A percentile compares a stretch with the other conserved stretches of the same genome.
Evolutionary conservation across 2,888 invertebrate species (phyloP).

Genomic region (Allolobophora icterica): DNA sequence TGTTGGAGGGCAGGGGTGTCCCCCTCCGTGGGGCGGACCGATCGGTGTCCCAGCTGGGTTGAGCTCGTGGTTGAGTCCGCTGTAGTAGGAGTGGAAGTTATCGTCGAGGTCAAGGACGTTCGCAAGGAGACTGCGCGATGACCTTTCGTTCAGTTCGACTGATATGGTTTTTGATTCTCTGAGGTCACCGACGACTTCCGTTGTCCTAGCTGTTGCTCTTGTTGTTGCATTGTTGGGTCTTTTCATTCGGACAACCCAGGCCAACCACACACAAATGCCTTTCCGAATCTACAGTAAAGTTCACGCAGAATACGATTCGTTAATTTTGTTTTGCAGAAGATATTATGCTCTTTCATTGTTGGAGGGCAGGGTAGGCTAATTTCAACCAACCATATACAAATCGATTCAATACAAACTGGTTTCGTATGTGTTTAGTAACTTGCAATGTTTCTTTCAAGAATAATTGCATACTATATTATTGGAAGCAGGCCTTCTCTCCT

Average conservation of each 20-base stretch:
- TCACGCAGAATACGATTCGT: background rate
- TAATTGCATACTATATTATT: too few species aligned
- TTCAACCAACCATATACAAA: too few species aligned
- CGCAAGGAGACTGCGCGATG: constrained; percentile 91
- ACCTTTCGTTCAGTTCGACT: constrained; percentile 76
- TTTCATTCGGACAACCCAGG: constrained; percentile 48
- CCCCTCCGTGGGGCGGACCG: background rate
- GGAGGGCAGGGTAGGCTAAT: too few species aligned
- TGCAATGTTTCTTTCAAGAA: too few species aligned
- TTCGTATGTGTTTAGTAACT: too few species aligned
- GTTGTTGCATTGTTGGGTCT: constrained; percentile 47
- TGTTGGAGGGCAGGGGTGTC: background rate
- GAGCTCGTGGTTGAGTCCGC: background rate
- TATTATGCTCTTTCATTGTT: too few species aligned
- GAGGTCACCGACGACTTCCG: background rate
- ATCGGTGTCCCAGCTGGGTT: background rate
- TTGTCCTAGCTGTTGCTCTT: background rate
- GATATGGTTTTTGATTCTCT: constrained; percentile 3
- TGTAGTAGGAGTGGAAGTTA: constrained; percentile 68
- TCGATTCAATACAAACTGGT: too few species aligned
- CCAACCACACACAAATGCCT: constrained; percentile 49
- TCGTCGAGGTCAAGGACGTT: constrained; percentile 97
- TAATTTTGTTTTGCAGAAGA: background rate
- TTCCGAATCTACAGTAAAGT: constrained; percentile 42
- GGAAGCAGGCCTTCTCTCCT: too few species aligned